Evolutionary conservation across 2,888 invertebrate species (phyloP), one percentile per base, ranked within the genome.

Genomic region (Nomada fabriciana): DNA sequence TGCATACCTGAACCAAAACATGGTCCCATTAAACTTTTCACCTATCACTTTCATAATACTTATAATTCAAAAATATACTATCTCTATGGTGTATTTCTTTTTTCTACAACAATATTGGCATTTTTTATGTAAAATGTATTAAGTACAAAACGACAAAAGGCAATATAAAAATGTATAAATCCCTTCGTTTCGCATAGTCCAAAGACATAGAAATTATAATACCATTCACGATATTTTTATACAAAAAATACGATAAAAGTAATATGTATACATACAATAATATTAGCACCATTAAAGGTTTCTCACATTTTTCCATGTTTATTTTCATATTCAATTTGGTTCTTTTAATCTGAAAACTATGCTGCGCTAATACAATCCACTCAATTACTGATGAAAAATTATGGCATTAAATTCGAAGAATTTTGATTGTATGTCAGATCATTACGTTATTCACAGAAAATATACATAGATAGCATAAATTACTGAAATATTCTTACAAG

Each of bases 121-220:
- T 47, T 57, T 61, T 42, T 67, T 64, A 55, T 47, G 29, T 52
- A 57, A 70, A 83, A 68, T 61, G 47, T 13, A 10, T 74, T 82
- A 70, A 80, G 70, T 77, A 73, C 59, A 83, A 77, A 55, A 71
- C 15, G 9, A 64, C 43, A 64, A 9, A 50, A 55, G 15, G 29
- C 15, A 47, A 59, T 50, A 60, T 36, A 55, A 18, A 60, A 78
- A 42, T 15, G 67, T n/a, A 47, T 63, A 15, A 36, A 25, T n/a
- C 52, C 50, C 20, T 52, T 29, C 25, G 20, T 36, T 70, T n/a
- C 5, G 25, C 13, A 13, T 43, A 57, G 42, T 18, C n/a, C 50
- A 57, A 47, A 77, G 20, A 53, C 9, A 47, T 50, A 25, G 63
- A 68, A 43, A 71, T 80, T 29, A 55, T 61, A 71, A 72, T 72